phyloP scores from a whole-genome alignment of 1,140 invertebrate species.

The Phymorhynchus buccinoides region DNA sequence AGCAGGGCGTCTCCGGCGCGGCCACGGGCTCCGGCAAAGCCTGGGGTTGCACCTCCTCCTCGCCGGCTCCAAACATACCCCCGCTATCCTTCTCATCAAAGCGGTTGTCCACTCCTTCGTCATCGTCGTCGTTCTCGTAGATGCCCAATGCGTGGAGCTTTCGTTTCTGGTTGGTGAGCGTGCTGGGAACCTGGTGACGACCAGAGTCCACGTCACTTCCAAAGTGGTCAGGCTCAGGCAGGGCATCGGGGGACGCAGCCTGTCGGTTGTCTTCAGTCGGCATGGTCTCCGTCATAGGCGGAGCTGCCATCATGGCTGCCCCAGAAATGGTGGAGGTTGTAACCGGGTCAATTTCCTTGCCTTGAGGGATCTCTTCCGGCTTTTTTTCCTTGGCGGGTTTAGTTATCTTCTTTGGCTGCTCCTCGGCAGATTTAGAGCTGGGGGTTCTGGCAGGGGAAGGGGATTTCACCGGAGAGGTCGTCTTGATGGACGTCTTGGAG shows the following conservation, averaged over 20 bases:
- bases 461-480: constrained; percentile 38
- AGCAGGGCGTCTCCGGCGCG: constrained; percentile 70
- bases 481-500: constrained; percentile 43
- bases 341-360: not conserved
- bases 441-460: constrained; percentile 26
- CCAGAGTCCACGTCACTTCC: constrained; percentile 4
- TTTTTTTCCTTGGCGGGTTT: not conserved
- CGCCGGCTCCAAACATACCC: constrained; percentile 34
- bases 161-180: constrained; percentile 36
- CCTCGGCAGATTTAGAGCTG: not conserved
- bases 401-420: not conserved
- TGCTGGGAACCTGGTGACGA: not conserved
- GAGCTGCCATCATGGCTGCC: not conserved
- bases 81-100: constrained; percentile 41
- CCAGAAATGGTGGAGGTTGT: not conserved
- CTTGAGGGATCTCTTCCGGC: not conserved
- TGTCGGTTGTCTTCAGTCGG: constrained; percentile 11
- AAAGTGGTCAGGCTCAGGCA: constrained; percentile 51
- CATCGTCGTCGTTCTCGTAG: constrained; percentile 62
- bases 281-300: not conserved
- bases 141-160: constrained; percentile 61
- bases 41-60: constrained; percentile 67
- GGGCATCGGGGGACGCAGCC: constrained; percentile 51
- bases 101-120: constrained; percentile 39
- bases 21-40: constrained; percentile 69